Conservation (phyloP, 2,888 invertebrate species). For the Drosophila flavopinicola region DNA sequence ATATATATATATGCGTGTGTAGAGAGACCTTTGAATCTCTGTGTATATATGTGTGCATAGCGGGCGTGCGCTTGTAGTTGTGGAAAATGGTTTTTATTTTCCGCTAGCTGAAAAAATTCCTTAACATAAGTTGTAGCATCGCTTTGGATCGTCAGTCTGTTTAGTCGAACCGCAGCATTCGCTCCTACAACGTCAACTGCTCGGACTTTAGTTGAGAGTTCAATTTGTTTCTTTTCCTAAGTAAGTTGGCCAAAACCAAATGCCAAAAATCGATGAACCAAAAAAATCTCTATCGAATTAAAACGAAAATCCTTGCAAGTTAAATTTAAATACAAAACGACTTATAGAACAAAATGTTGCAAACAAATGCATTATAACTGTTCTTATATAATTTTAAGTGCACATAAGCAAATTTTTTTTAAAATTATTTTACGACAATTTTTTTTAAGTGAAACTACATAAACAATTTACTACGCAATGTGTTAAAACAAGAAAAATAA, state of each 20-base stretch:
- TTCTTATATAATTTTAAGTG: conserved; percentile 61
- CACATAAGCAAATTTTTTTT: conserved; percentile 22
- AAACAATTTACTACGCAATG: conserved; percentile 25
- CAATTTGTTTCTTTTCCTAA: conserved; percentile 85
- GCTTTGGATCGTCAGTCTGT: conserved; percentile 84
- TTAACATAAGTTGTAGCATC: conserved; percentile 84
- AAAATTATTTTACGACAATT: conserved; percentile 67
- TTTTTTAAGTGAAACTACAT: conserved; percentile 64
- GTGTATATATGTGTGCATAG: conserved; percentile 14
- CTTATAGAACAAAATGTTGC: conserved; percentile 4
- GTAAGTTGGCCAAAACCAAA: conserved; percentile 81
- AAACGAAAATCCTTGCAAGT: conserved; percentile 49
- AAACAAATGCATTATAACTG: conserved; percentile 15
- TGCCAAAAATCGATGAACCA: conserved; percentile 15
- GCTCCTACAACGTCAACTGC: conserved; percentile 85
- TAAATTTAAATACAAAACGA: conserved; percentile 27
- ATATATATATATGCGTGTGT: conserved; percentile 10
- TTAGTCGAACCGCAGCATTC: conserved; percentile 85
- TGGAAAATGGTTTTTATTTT: conserved; percentile 79
- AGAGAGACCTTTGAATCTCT: conserved; percentile 4
- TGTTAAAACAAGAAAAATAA: conserved; percentile 17
- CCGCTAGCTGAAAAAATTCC: conserved; percentile 81
- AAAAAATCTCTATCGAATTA: conserved; percentile 22
- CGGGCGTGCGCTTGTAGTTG: conserved; percentile 45
- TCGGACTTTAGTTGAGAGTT: conserved; percentile 84